Evolutionary conservation across 2,797 vertebrate genomes (phyloP).

Genomic region (Neosilurus mollespiculum): DNA sequence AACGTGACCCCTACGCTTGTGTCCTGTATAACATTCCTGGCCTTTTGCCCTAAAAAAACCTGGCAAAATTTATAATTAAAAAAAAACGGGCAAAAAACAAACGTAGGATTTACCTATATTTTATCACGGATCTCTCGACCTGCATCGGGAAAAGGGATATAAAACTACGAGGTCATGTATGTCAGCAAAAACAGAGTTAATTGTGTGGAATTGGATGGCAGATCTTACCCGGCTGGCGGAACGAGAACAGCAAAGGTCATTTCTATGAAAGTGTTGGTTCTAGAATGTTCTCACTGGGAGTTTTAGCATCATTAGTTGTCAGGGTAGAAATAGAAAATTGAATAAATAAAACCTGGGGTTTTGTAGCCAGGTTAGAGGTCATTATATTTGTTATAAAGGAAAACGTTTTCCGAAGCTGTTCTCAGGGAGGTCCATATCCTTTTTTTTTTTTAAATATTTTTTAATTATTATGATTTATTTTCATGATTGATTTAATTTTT

Average conservation of each 20-base stretch:
- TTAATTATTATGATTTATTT: too few relatives aligned
- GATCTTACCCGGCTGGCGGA: neutral
- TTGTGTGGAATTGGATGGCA: slow-evolving; percentile 40
- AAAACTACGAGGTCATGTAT: slow-evolving; percentile 41
- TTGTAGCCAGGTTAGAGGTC: neutral
- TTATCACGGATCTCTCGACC: slow-evolving; percentile 45
- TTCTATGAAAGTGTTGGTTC: neutral
- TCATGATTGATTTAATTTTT: too few relatives aligned
- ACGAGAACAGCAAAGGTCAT: neutral
- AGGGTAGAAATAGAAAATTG: neutral
- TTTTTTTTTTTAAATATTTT: neutral
- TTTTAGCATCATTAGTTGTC: slow-evolving; percentile 5
- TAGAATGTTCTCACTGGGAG: neutral
- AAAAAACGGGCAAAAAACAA: slow-evolving; percentile 31
- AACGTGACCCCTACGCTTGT: slow-evolving; percentile 47
- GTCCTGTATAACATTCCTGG: slow-evolving; percentile 29
- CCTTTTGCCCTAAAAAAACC: slow-evolving; percentile 17
- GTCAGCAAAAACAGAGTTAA: slow-evolving; percentile 52
- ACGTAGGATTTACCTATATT: slow-evolving; percentile 53
- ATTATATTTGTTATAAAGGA: neutral
- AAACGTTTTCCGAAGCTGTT: neutral
- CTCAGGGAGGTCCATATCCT: neutral
- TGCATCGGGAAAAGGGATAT: slow-evolving; percentile 39
- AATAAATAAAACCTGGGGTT: neutral
- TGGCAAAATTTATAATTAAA: neutral